Evolutionary conservation across 2,888 invertebrate species (phyloP).

Genomic region (Zaprionus obscuricornis): DNA sequence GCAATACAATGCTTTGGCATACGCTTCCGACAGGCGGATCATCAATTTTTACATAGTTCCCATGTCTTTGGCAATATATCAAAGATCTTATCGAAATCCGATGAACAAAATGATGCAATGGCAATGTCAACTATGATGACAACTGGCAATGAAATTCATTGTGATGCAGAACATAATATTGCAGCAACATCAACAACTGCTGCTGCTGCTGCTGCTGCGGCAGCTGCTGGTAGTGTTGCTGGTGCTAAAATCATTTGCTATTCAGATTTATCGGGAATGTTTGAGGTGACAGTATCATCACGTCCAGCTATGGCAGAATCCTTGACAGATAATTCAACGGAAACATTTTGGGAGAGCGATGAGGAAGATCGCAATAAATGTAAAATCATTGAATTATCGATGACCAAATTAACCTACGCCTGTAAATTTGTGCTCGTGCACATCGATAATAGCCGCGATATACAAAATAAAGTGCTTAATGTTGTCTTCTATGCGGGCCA

Average conservation of each 20-base stretch:
- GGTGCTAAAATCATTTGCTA: conserved; percentile 79
- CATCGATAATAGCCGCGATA: conserved; percentile 96
- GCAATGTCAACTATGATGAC: conserved; percentile 78
- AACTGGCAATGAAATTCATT: conserved; percentile 60
- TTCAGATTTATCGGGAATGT: conserved; percentile 82
- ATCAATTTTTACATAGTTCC: conserved; percentile 93
- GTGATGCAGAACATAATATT: conserved; percentile 79
- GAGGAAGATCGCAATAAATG: conserved; percentile 97
- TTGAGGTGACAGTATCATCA: conserved; percentile 91
- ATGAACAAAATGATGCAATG: conserved; percentile 87
- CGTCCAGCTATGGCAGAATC: conserved; percentile 97
- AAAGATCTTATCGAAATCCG: conserved; percentile 96
- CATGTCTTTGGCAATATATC: conserved; percentile 98
- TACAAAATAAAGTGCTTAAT: conserved; percentile 94
- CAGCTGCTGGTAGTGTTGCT: conserved; percentile 25
- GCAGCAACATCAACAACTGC: conserved; percentile 29
- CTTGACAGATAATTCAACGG: conserved; percentile 96
- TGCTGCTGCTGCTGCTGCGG: conserved; percentile 13
- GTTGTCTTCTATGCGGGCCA: conserved; percentile 93
- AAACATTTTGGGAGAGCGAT: conserved; percentile 99
- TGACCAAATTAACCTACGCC: conserved; percentile 84
- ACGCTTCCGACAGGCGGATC: conserved; percentile 93
- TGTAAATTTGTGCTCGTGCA: conserved; percentile 90
- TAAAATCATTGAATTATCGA: conserved; percentile 91
- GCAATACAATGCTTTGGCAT: conserved; percentile 97